A percentile compares a stretch with the other conserved stretches of the same genome.
phyloP scores from a whole-genome alignment of 2,113 vertebrate genomes.

The Gymnorhina tibicen region DNA sequence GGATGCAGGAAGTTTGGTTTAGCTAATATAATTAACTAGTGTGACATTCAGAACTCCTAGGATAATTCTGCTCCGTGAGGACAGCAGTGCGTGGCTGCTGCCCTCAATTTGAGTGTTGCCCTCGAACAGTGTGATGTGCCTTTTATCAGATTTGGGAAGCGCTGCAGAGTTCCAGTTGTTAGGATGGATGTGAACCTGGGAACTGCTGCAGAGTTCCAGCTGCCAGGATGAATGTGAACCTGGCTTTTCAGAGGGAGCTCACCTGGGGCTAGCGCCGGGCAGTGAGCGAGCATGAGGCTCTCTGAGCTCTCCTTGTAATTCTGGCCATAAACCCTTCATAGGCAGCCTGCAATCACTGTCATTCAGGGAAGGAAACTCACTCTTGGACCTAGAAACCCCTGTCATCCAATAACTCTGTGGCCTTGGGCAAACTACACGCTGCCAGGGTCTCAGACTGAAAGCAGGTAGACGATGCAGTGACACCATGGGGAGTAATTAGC shows the following conservation, averaged over 20 bases:
- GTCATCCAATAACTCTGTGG: background rate
- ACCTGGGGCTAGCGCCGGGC: background rate
- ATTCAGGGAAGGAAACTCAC: background rate
- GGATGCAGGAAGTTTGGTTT: background rate
- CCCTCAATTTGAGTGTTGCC: background rate
- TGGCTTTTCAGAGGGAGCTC: background rate
- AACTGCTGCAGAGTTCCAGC: background rate
- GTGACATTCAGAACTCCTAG: background rate
- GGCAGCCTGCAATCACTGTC: background rate
- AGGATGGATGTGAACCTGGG: background rate
- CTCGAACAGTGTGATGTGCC: background rate
- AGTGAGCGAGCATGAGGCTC: fast-evolving
- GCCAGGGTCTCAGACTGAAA: background rate
- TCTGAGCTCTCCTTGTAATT: background rate
- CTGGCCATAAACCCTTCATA: background rate
- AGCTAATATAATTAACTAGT: background rate
- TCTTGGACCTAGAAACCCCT: background rate
- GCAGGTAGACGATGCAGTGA: background rate
- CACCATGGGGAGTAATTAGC: background rate
- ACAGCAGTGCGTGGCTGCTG: background rate
- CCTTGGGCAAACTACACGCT: background rate
- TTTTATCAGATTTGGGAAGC: background rate
- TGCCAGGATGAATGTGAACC: background rate
- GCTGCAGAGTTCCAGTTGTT: background rate
- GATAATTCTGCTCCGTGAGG: background rate